Conservation (phyloP, 2,797 vertebrate genomes). For the Cheirogaleus major region DNA sequence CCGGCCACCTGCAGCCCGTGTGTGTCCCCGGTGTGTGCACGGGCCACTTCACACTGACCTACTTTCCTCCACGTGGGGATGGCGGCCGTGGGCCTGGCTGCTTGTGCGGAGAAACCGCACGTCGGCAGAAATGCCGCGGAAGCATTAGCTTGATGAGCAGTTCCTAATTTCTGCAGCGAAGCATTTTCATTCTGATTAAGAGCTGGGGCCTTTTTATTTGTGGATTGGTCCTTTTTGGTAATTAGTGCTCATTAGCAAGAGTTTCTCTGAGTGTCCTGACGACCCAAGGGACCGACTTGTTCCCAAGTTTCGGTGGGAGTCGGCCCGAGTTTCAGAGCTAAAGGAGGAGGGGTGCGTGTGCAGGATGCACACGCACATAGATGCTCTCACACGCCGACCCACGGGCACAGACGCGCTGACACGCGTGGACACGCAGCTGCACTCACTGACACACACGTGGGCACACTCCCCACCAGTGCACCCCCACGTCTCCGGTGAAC, state of each 20-base stretch:
- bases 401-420: neutral
- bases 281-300: neutral
- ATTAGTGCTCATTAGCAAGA: neutral
- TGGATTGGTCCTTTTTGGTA: neutral
- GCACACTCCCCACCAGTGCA: no score
- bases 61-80: rapidly evolving
- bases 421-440: neutral
- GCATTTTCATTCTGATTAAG: neutral
- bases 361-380: neutral
- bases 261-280: neutral
- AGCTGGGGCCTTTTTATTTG: neutral
- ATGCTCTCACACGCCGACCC: neutral
- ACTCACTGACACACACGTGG: neutral
- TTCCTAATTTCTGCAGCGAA: neutral
- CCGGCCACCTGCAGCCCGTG: neutral
- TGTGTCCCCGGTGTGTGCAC: rapidly evolving
- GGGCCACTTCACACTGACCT: neutral
- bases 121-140: rapidly evolving
- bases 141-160: neutral
- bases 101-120: neutral
- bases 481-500: rapidly evolving
- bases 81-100: neutral
- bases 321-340: neutral
- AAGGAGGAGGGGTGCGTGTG: rapidly evolving
- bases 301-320: neutral